Evolutionary conservation across 2,797 vertebrate species (phyloP).

Genomic region (Atherinosoma microstoma): DNA sequence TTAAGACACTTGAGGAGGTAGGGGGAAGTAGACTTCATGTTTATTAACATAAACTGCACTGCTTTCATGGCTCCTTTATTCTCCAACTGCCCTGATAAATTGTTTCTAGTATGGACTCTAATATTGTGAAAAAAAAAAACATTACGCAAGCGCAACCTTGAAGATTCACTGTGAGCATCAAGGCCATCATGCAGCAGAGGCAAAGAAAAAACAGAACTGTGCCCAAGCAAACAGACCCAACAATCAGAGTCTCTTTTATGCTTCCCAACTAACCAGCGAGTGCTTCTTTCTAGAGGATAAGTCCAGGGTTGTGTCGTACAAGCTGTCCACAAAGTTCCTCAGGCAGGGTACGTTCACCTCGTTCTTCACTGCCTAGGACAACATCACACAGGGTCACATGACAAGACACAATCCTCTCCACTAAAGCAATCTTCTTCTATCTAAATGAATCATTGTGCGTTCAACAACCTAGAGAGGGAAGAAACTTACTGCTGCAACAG

Average conservation of each 20-base stretch:
- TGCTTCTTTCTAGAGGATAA: conserved; percentile 98
- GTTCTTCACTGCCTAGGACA: conserved; percentile 93
- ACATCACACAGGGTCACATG: conserved; percentile 26
- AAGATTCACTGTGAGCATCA: conserved; percentile 58
- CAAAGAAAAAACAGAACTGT: conserved; percentile 15
- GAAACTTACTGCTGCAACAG: conserved; percentile 94
- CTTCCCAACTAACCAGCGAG: conserved; percentile 89
- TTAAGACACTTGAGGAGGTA: conserved; percentile 9
- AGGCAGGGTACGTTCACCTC: conserved; percentile 98
- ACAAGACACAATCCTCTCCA: background rate
- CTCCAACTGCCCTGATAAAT: conserved; percentile 44
- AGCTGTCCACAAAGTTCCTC: conserved; percentile 97
- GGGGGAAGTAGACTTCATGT: background rate
- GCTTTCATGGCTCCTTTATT: conserved; percentile 11
- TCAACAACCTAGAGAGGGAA: conserved; percentile 5
- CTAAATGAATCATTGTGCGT: conserved; percentile 1
- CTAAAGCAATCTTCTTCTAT: background rate
- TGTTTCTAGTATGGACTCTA: conserved; percentile 26
- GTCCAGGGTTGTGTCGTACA: conserved; percentile 96
- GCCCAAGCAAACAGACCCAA: conserved; percentile 28
- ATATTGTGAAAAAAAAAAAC: conserved; percentile 15
- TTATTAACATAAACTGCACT: background rate
- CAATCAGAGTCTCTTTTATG: conserved; percentile 21
- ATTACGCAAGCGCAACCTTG: conserved; percentile 52
- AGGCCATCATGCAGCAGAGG: conserved; percentile 25